Conservation (phyloP, 2,797 vertebrate genomes). For the Crenichthys baileyi region DNA sequence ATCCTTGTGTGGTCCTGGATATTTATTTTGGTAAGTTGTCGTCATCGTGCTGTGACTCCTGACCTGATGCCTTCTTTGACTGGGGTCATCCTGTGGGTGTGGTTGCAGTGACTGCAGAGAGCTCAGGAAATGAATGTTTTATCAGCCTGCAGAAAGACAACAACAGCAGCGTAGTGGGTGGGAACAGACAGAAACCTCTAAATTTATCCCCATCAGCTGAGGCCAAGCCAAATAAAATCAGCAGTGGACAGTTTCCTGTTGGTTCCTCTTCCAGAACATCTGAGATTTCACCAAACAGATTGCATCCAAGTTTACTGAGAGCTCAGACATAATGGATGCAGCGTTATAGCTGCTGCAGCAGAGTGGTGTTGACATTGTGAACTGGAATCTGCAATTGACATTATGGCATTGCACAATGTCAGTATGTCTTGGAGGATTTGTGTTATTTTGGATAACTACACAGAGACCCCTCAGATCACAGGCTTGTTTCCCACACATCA, state of each 20-base stretch:
- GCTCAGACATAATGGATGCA: conserved; percentile 20
- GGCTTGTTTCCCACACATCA: conserved; percentile 7
- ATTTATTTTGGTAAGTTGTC: conserved; percentile 59
- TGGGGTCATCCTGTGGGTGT: conserved; percentile 63
- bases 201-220: conserved; percentile 69
- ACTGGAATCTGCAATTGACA: conserved; percentile 7
- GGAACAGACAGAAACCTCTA: conserved; percentile 60
- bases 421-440: conserved; percentile 12
- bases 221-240: conserved; percentile 70
- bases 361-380: conserved; percentile 6
- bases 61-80: conserved; percentile 57
- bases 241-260: conserved; percentile 53
- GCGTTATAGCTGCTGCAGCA: conserved; percentile 11
- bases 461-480: conserved; percentile 1
- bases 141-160: conserved; percentile 71
- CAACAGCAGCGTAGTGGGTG: conserved; percentile 58
- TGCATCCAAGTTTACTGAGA: conserved; percentile 30
- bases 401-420: conserved; percentile 7
- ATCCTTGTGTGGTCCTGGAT: conserved; percentile 21
- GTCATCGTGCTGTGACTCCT: conserved; percentile 47
- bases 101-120: conserved; percentile 55
- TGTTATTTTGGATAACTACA: conserved; percentile 24
- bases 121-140: conserved; percentile 80
- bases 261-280: conserved; percentile 42
- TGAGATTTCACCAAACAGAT: conserved; percentile 29